Base-by-base conservation (phyloP, 2,797 vertebrate species). In the Lophius americanus region DNA sequence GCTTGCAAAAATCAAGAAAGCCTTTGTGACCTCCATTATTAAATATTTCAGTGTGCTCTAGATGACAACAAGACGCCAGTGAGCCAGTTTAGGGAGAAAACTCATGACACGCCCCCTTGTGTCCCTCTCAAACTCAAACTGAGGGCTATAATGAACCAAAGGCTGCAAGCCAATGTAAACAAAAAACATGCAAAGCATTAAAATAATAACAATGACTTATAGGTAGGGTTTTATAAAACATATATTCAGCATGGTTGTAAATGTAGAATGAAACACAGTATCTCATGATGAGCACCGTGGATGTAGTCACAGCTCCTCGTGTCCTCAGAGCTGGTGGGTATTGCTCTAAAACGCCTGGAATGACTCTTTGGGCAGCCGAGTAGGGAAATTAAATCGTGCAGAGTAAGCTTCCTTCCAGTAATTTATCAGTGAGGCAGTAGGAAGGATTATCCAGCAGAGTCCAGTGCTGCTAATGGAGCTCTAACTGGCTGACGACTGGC, bases 321-420 rank as follows among this genome's bases (percentile, higher is more conserved):
- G 37, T 66, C 35, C 65, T 13, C n/a, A 37, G 44, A 53, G 37
- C 67, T 53, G 49, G 39, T 60, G 51, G 58, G 58, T 67, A 47
- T 73, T 69, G 43, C 7, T 64, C 42, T 54, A 23, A 49, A 60
- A 77, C 51, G 49, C 4, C 49, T 60, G 41, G 60, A 68, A 42
- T 41, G 10, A 76, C 73, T 66, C 53, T 74, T 57, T 75, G 52
- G 71, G 76, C 57, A 56, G 57, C n/a, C 48, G 0, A 67, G 57
- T 68, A 47, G 73, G 70, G 61, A 83, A 79, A 85, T 85, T 50
- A 79, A 85, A 77, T 64, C 51, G 64, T 82, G 78, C 76, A 69
- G 65, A 68, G 59, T 78, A 80, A 88, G 79, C 82, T 79, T 68
- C 70, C 73, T 77, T 43, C 53, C 32, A 75, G 81, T 64, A 73